phyloP scores from a whole-genome alignment of 2,888 invertebrate species.

The Heliconius hortense region DNA sequence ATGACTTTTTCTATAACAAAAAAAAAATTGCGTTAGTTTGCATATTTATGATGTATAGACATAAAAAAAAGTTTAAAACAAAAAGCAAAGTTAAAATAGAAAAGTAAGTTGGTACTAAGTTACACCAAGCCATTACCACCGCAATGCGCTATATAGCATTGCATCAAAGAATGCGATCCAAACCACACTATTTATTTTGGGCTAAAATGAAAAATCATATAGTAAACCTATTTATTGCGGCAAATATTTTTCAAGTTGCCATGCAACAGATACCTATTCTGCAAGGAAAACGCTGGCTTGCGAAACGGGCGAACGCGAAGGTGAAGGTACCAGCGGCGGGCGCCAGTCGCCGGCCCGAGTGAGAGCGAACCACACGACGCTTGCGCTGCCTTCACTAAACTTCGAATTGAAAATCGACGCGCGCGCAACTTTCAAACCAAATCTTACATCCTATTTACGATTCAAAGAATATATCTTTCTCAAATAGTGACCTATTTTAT shows the following conservation, averaged over 20 bases:
- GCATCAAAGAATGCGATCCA: neutral
- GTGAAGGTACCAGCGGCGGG: conserved; percentile 61
- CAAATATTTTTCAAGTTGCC: conserved; percentile 68
- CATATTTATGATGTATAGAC: neutral
- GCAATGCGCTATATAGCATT: conserved; percentile 7
- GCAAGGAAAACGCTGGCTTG: conserved; percentile 69
- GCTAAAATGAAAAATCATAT: conserved; percentile 27
- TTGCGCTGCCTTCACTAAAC: conserved; percentile 45
- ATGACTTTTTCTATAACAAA: too few species aligned
- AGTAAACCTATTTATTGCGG: conserved; percentile 43
- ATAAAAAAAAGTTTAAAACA: neutral
- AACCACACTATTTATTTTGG: neutral
- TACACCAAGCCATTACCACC: neutral
- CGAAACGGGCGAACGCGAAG: conserved; percentile 70
- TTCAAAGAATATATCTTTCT: conserved; percentile 10
- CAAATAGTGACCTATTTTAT: conserved; percentile 46
- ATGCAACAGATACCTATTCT: conserved; percentile 72
- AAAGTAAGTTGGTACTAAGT: neutral
- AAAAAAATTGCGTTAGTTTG: neutral
- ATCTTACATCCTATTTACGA: neutral
- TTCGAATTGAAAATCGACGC: conserved; percentile 46
- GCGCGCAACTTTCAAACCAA: conserved; percentile 46
- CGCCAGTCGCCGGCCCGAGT: conserved; percentile 75
- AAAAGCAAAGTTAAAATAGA: too few species aligned
- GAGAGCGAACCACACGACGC: conserved; percentile 65